Base-by-base conservation (phyloP, 1,140 invertebrate species). In the Apis cerana region DNA sequence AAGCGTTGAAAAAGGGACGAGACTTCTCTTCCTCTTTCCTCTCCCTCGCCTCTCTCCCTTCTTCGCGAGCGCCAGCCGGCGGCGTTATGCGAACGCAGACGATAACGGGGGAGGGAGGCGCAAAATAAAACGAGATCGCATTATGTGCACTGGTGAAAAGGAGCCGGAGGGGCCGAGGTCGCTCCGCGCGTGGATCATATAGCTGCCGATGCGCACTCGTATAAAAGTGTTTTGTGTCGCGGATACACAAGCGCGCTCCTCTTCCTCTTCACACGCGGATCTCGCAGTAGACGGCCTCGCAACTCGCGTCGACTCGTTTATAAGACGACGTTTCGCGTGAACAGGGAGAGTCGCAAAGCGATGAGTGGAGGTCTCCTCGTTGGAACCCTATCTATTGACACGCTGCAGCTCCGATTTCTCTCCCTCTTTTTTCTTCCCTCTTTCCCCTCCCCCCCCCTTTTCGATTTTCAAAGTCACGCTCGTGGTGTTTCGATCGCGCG, bases 111-210 rank as follows among this genome's bases (percentile, higher is more conserved):
- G 33, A 27, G 27, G 27, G 85, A 75, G 80, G 84, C 70, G 86
- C 80, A 78, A 85, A 88, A 85, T 88, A 88, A 88, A 88, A 88
- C 86, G 86, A 88, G 87, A 88, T 88, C 86, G 87, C 84, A 88
- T 88, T 88, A 88, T 88, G 87, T 79, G 77, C 84, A 88, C 87
- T 81, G 64, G 86, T 84, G 87, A 85, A 88, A 88, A 88, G 84
- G 68, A 83, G 61, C 83, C 72, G 54, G 79, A 88, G 85, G 86
- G 86, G 48, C 21, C 69, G 56, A 67, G 82, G 54, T 68, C 61
- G 56, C 61, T 74, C 68, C 27, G 69, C 68, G 69, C 75, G 56
- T 80, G 77, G 70, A 84, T 84, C 64, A 72, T 74, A 72, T 80
- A 76, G 80, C 80, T 82, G 80, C 64, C 80, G 56, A 82, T 82